A percentile compares a stretch with the other conserved stretches of the same genome.
Evolutionary conservation across 2,797 vertebrate genomes (phyloP).

Genomic region (Chloroceryle amazona): DNA sequence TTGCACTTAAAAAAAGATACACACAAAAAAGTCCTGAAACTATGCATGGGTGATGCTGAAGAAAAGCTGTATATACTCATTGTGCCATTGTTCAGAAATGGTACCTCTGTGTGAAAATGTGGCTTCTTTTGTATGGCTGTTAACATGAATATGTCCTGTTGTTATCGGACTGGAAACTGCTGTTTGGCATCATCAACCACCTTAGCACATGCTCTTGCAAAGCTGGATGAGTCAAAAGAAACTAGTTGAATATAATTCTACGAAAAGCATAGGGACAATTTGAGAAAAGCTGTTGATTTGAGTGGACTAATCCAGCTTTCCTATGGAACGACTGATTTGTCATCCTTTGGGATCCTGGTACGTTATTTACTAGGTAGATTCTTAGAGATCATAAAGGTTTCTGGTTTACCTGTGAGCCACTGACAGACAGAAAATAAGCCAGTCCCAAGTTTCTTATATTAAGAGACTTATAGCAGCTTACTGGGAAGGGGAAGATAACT

Average conservation of each 20-base stretch:
- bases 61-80: neutral
- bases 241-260: neutral
- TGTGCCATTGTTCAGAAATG: neutral
- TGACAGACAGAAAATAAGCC: neutral
- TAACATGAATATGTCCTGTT: neutral
- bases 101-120: conserved; percentile 5
- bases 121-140: neutral
- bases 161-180: neutral
- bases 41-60: neutral
- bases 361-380: neutral
- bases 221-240: neutral
- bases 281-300: neutral
- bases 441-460: neutral
- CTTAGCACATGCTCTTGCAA: neutral
- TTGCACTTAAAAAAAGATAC: neutral
- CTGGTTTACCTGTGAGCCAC: neutral
- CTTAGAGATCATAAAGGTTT: neutral
- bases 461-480: neutral
- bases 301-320: neutral
- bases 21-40: neutral
- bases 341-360: neutral
- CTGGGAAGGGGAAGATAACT: neutral
- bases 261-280: neutral
- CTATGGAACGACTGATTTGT: neutral
- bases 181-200: neutral